These are phyloP conservation scores for Apteryx mantelli DNA, from an alignment of 2,113 vertebrate genomes.

Conservation along the genomic window DNA sequence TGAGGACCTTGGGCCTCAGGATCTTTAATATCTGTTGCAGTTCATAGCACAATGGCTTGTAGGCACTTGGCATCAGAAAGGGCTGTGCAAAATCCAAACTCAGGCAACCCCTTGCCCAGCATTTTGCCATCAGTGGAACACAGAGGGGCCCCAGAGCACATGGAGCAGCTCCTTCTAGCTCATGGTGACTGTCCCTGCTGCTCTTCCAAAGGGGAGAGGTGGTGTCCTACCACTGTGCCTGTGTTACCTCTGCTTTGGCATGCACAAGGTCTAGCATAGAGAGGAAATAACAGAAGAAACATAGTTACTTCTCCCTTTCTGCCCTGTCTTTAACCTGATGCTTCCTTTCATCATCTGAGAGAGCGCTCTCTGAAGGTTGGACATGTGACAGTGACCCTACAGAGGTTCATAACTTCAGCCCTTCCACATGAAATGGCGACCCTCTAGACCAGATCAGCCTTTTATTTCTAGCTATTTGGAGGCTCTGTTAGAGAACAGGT, in stretches of 20 bases:
- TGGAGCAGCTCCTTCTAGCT: neutral
- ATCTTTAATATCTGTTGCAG: neutral
- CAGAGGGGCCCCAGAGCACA: neutral
- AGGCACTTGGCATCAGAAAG: neutral
- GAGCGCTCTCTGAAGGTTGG: neutral
- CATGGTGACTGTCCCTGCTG: neutral
- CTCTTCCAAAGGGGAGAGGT: neutral
- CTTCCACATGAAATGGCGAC: neutral
- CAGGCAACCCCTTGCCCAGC: neutral
- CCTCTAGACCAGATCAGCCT: neutral
- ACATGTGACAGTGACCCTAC: neutral
- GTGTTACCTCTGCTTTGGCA: neutral
- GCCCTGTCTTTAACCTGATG: neutral
- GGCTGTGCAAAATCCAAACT: neutral
- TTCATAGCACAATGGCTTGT: neutral
- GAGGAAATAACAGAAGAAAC: neutral
- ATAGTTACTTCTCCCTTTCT: neutral
- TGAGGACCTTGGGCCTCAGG: neutral
- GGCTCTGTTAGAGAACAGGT: neutral
- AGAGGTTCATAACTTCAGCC: neutral
- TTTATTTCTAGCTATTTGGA: neutral
- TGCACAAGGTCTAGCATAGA: neutral
- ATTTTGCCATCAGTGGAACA: neutral
- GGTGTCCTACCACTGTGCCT: neutral
- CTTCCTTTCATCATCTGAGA: neutral